phyloP scores from a whole-genome alignment of 2,797 vertebrate genomes.

The Catharus ustulatus region DNA sequence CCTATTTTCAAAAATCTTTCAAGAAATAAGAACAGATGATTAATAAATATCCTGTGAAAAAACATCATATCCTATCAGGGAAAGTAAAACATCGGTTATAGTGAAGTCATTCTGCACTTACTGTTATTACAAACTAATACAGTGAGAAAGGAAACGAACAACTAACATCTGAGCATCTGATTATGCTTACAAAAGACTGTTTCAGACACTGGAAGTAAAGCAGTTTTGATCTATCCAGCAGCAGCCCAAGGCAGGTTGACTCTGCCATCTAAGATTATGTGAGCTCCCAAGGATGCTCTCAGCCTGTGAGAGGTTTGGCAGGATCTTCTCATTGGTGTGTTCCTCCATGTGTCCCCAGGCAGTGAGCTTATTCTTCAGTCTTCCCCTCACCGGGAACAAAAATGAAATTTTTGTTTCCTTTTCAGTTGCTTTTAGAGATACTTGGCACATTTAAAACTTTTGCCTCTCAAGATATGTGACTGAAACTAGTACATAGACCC shows the following conservation, averaged over 20 bases:
- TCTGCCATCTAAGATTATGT: not conserved
- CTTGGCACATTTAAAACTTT: not conserved
- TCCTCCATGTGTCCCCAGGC: not conserved
- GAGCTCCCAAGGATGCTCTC: not conserved
- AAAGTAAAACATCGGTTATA: not conserved
- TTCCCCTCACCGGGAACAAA: not conserved
- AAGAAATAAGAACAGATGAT: not conserved
- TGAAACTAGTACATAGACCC: not conserved
- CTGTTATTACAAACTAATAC: not conserved
- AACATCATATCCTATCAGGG: not conserved
- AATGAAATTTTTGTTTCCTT: not conserved
- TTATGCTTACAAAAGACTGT: not conserved
- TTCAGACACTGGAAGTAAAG: not conserved
- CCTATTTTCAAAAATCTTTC: not conserved
- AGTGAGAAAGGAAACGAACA: not conserved
- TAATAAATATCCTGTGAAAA: not conserved
- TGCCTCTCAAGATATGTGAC: rapidly evolving
- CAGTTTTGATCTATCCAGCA: not conserved
- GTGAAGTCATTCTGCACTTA: not conserved
- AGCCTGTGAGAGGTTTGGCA: not conserved
- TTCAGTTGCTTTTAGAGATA: not conserved
- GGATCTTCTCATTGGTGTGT: rapidly evolving
- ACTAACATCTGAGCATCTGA: not conserved
- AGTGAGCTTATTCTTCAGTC: not conserved
- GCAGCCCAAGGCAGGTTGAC: not conserved